Evolutionary conservation across 1,140 invertebrate species (phyloP).

Genomic region (Dufourea novaeangliae): DNA sequence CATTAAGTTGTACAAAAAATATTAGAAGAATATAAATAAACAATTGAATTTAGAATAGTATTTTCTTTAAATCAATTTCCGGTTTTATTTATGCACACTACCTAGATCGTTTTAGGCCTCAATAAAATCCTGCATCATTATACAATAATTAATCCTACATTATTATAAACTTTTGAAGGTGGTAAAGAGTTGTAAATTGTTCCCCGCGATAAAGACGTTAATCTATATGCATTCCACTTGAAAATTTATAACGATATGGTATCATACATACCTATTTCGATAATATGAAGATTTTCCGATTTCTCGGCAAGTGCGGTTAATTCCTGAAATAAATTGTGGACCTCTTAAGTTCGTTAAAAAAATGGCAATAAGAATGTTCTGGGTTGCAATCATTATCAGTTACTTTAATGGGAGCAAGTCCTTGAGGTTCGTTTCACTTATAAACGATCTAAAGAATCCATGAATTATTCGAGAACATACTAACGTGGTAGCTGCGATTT

Average conservation of each 20-base stretch:
- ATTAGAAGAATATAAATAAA: too few species aligned
- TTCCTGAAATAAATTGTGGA: slow-evolving; percentile 82
- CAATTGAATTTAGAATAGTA: neutral
- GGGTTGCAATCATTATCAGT: neutral
- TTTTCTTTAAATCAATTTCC: neutral
- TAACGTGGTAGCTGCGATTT: neutral
- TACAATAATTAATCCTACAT: too few species aligned
- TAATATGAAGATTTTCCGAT: slow-evolving; percentile 85
- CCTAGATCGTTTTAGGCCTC: too few species aligned
- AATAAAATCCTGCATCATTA: neutral
- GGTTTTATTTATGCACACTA: too few species aligned
- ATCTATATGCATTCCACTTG: neutral
- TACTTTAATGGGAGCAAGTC: neutral
- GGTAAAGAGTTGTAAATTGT: neutral
- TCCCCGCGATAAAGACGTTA: neutral
- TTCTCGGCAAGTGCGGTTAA: slow-evolving; percentile 83
- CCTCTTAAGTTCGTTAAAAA: neutral
- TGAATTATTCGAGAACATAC: slow-evolving; percentile 18
- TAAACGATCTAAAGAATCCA: neutral
- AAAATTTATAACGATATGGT: neutral
- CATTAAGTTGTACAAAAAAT: too few species aligned
- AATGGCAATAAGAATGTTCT: neutral
- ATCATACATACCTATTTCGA: slow-evolving; percentile 84
- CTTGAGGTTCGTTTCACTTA: neutral
- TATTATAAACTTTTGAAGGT: neutral